phyloP scores from a whole-genome alignment of 1,140 invertebrate genomes.

The Bradysia coprophila region DNA sequence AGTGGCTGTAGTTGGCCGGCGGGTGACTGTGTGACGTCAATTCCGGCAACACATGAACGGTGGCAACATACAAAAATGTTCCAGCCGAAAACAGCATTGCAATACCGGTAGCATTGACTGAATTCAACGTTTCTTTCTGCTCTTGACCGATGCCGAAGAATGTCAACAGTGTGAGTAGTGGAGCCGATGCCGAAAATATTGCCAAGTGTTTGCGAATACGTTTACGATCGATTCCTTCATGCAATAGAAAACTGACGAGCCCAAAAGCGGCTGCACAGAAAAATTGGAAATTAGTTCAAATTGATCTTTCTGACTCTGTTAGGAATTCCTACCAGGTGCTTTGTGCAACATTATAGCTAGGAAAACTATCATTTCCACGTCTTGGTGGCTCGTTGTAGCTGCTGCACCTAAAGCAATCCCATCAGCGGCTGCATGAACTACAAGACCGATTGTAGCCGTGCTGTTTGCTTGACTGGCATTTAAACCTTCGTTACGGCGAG shows the following conservation, averaged over 20 bases:
- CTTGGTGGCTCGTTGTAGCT: constrained; percentile 81
- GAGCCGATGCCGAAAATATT: constrained; percentile 89
- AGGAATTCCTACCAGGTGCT: too few relatives aligned
- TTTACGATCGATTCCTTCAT: constrained; percentile 78
- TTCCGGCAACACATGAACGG: constrained; percentile 94
- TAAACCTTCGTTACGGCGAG: constrained; percentile 36
- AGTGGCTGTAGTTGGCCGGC: constrained; percentile 16
- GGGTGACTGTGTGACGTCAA: constrained; percentile 5
- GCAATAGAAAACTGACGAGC: constrained; percentile 87
- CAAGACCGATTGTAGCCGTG: constrained; percentile 86
- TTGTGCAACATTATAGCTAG: constrained; percentile 98
- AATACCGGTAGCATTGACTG: constrained; percentile 72
- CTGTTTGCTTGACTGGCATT: constrained; percentile 46
- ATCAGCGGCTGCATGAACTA: constrained; percentile 92
- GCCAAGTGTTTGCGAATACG: constrained; percentile 76
- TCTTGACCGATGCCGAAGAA: constrained; percentile 87
- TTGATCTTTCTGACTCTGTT: too few relatives aligned
- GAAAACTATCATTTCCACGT: constrained; percentile 96
- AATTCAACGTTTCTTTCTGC: constrained; percentile 49
- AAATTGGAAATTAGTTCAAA: too few relatives aligned
- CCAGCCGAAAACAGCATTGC: constrained; percentile 98
- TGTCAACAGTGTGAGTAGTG: constrained; percentile 74
- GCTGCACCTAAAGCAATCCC: constrained; percentile 93
- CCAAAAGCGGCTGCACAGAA: constrained; percentile 97
- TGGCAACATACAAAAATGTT: constrained; percentile 96